Base-by-base conservation (phyloP, 92 coral and sea anemone genomes). In the Zoanthus sansibaricus region DNA sequence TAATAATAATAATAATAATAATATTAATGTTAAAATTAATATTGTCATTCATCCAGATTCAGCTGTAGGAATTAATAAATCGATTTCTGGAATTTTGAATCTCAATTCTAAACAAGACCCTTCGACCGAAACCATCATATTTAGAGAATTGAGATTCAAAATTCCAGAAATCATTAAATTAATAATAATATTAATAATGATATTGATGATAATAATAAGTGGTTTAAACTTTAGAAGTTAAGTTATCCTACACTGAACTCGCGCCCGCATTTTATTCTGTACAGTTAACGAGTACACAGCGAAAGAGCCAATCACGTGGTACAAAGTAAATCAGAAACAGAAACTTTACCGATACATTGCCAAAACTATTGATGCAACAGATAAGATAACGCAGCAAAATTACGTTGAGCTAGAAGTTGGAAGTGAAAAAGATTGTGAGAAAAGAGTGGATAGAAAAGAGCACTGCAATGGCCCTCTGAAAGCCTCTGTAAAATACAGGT, bases 401-500 rank as follows among this genome's bases (percentile, higher is more conserved):
- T 61, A 82, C 78, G 37, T 92, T 32, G 91, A 92, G n/a, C 48
- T 88, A 30, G 83, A 84, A 25, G 78, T 94, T n/a, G 98, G 98
- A 0, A 87, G 76, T 30, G 89, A 92, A 21, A 59, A 20, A 9
- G 84, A 76, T 48, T 94, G 98, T 51, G 84, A 92, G 6, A 71
- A 79, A 32, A 87, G 79, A 52, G 61, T 33, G 1, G 93, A 78
- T 47, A 91, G 90, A 45, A 82, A 66, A 31, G 86, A 89, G 0
- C 52, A 75, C 80, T 94, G 98, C 73, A 91, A 93, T 45, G 98
- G 98, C 20, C 95, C 98, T 7, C 87, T 94, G 15, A 48, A 66
- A 21, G 58, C 94, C 49, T 90, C 95, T 20, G 21, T 69, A 51
- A 92, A 87, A 88, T 94, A 94, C 93, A 94, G 98, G 98, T 92